Evolutionary conservation across 2,797 vertebrate genomes (phyloP).

Genomic region (Podarcis siculus): DNA sequence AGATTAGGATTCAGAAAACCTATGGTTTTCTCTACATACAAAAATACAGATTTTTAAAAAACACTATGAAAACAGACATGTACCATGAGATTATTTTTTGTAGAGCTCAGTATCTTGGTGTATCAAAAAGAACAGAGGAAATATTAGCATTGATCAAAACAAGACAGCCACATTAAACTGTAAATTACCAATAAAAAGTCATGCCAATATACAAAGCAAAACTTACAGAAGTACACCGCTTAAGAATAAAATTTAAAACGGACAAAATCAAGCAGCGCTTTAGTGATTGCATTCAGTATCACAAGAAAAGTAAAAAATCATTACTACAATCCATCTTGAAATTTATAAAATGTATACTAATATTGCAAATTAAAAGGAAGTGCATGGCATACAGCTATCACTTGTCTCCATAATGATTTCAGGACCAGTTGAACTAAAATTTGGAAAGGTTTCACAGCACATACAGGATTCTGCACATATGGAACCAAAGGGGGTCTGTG

Average conservation of each 20-base stretch:
- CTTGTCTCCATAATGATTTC: conserved; percentile 4
- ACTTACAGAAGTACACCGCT: conserved; percentile 59
- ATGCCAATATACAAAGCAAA: conserved; percentile 73
- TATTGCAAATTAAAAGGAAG: conserved; percentile 30
- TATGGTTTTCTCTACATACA: conserved; percentile 84
- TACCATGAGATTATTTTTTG: conserved; percentile 69
- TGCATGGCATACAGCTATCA: not conserved
- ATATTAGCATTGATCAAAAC: conserved; percentile 45
- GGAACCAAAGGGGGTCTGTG: conserved; percentile 29
- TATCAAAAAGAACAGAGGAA: conserved; percentile 60
- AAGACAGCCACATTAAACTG: conserved; percentile 7
- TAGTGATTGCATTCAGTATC: conserved; percentile 47
- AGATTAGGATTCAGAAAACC: conserved; percentile 79
- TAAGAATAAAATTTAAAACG: conserved; percentile 58
- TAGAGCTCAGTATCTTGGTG: conserved; percentile 62
- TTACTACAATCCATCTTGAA: conserved; percentile 34
- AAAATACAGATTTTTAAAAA: conserved; percentile 82
- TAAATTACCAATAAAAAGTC: conserved; percentile 45
- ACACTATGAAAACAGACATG: conserved; percentile 79
- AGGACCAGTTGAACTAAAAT: conserved; percentile 22
- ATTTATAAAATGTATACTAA: conserved; percentile 34
- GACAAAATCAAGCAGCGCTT: conserved; percentile 27
- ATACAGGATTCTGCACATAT: conserved; percentile 20
- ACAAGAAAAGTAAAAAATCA: conserved; percentile 29
- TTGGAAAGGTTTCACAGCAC: conserved; percentile 17